Conservation (phyloP, 2,113 vertebrate species). For the Limanda limanda region DNA sequence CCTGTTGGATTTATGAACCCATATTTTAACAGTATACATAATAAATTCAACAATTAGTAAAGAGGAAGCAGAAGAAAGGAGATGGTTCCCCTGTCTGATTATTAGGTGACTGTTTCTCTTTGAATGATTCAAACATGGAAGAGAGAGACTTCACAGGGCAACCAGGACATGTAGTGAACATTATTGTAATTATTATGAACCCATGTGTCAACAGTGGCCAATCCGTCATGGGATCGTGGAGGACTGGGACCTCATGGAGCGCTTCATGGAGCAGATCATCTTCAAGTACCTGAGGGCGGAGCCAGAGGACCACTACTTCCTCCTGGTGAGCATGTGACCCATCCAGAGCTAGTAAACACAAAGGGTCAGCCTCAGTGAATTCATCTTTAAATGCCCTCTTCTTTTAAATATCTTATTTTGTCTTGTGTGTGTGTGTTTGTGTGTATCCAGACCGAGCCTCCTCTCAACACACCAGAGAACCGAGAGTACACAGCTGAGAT, state of each 20-base stretch:
- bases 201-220: slow-evolving; percentile 87
- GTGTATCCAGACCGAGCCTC: slow-evolving; percentile 91
- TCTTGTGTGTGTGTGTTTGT: background rate
- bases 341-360: background rate
- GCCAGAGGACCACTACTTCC: slow-evolving; percentile 98
- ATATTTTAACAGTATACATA: background rate
- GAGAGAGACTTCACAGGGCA: no score
- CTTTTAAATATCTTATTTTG: background rate
- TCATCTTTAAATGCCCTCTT: background rate
- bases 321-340: slow-evolving; percentile 84
- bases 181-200: background rate
- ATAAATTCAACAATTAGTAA: background rate
- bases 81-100: no score
- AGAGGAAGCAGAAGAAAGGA: background rate
- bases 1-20: background rate
- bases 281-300: slow-evolving; percentile 98
- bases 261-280: slow-evolving; percentile 99
- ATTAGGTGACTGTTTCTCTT: no score
- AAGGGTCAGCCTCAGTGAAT: background rate
- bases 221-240: slow-evolving; percentile 99
- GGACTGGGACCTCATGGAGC: slow-evolving; percentile 99
- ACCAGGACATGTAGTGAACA: no score
- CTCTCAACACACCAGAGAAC: slow-evolving; percentile 98
- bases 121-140: no score
- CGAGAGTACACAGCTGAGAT: slow-evolving; percentile 99